These are phyloP conservation scores for Spodoptera picta DNA, from an alignment of 2,888 invertebrate species.

Conservation along the genomic window DNA sequence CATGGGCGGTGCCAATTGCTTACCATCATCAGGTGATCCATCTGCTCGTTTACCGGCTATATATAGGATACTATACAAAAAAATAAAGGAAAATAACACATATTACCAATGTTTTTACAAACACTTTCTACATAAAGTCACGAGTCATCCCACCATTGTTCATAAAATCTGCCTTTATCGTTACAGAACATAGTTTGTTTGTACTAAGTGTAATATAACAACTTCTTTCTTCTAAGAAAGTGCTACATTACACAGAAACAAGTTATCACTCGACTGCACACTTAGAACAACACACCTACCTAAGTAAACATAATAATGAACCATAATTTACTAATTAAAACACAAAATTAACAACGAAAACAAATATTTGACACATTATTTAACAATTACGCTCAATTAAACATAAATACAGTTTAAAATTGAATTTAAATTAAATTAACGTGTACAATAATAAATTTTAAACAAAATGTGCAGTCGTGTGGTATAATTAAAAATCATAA, in stretches of 20 bases:
- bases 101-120: no score
- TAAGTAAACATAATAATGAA: not conserved
- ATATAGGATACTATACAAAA: no score
- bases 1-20: no score
- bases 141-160: no score
- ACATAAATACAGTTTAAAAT: slow-evolving; percentile 55
- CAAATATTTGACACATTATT: slow-evolving; percentile 47
- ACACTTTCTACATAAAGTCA: no score
- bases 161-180: no score
- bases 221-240: no score
- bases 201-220: no score
- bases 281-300: not conserved
- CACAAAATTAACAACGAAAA: slow-evolving; percentile 19
- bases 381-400: slow-evolving; percentile 50
- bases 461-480: slow-evolving; percentile 58
- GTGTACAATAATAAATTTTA: slow-evolving; percentile 59
- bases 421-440: slow-evolving; percentile 59
- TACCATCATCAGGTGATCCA: no score
- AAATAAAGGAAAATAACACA: no score
- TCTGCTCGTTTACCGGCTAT: no score
- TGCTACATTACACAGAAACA: not conserved
- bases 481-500: slow-evolving; percentile 79
- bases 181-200: no score
- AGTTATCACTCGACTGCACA: not conserved
- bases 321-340: slow-evolving; percentile 17